Conservation (phyloP, 2,888 invertebrate species). For the Cryptocheilus praepositus region DNA sequence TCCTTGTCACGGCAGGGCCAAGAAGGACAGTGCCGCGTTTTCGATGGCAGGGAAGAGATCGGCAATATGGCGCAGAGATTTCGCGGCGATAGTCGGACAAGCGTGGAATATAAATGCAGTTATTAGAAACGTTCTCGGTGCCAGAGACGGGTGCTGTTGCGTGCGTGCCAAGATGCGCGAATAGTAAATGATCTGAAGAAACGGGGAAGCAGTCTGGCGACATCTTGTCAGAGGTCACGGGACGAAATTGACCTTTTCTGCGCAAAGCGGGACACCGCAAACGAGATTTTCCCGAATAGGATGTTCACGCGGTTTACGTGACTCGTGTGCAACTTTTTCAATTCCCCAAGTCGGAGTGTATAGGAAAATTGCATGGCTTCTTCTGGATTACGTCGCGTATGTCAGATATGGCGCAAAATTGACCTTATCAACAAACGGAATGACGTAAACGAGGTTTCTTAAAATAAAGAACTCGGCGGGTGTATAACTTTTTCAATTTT, state of each 20-base stretch:
- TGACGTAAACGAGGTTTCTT: no score
- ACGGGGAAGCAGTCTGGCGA: conserved; percentile 14
- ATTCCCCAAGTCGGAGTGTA: neutral
- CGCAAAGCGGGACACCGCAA: no score
- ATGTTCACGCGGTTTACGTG: no score
- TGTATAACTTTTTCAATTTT: no score
- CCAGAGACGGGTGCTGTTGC: neutral
- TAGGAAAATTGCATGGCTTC: neutral
- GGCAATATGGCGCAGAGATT: conserved; percentile 51
- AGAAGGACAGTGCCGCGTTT: conserved; percentile 42
- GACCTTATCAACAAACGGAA: no score
- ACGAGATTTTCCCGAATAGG: no score
- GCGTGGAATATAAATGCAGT: conserved; percentile 68
- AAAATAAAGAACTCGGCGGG: no score
- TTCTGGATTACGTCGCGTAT: no score
- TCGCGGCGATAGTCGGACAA: conserved; percentile 52
- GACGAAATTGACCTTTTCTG: neutral
- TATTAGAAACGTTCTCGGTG: conserved; percentile 57
- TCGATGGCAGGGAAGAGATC: neutral
- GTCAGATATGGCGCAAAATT: no score
- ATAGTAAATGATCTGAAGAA: conserved; percentile 41
- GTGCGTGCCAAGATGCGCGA: conserved; percentile 29
- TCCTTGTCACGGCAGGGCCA: conserved; percentile 41
- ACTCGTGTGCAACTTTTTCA: neutral
- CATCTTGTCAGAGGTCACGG: neutral